These are phyloP conservation scores for Rhincodon typus DNA, from an alignment of 2,797 vertebrate genomes.

Conservation along the genomic window DNA sequence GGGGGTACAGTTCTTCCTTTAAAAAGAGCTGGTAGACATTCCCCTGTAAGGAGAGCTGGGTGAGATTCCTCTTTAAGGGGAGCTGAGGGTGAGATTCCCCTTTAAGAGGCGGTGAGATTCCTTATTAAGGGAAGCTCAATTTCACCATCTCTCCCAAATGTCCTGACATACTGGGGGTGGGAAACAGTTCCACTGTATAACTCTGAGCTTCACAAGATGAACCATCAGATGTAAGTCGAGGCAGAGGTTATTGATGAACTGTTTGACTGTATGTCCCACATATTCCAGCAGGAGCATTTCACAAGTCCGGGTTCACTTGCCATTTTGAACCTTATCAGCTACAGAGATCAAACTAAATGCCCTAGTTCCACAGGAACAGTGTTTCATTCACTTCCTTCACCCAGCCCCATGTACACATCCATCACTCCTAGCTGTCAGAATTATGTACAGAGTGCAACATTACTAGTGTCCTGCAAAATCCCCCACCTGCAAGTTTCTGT, in stretches of 20 bases:
- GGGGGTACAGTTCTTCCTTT: background rate
- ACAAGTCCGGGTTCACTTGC: too few relatives aligned
- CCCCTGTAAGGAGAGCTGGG: background rate
- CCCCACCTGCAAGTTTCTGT: background rate
- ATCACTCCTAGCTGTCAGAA: background rate
- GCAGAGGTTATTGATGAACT: background rate
- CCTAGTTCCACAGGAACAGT: background rate
- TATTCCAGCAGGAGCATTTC: background rate
- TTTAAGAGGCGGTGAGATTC: background rate
- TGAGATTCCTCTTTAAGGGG: background rate
- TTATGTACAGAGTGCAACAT: background rate
- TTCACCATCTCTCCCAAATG: background rate
- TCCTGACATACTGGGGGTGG: background rate
- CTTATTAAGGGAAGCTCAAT: background rate
- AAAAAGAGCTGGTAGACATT: background rate
- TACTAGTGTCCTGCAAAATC: background rate
- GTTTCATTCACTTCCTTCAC: background rate
- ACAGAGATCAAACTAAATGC: background rate
- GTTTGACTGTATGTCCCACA: background rate
- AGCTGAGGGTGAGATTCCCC: background rate
- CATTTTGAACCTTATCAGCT: too few relatives aligned
- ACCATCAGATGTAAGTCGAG: background rate
- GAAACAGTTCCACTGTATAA: background rate
- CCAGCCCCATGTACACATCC: background rate
- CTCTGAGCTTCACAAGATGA: background rate